Conservation (phyloP, 1,140 invertebrate genomes). For the Bombus confusus region DNA sequence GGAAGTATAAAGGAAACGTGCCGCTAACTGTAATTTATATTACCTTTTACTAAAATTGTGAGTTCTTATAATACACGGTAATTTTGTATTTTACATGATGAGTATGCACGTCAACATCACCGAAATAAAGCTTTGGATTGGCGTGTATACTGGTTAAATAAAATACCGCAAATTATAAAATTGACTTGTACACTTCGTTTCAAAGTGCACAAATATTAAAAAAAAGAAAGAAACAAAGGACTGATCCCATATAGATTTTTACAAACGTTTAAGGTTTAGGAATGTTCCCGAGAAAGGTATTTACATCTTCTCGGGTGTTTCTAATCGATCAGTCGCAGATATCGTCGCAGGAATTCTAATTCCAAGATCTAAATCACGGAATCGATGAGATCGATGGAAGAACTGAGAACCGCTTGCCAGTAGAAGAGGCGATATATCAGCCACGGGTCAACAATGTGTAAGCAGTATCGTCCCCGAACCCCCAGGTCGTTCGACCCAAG, state of each 20-base stretch:
- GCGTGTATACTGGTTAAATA: too few relatives aligned
- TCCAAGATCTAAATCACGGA: constrained; percentile 22
- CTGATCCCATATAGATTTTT: neutral
- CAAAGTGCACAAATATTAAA: neutral
- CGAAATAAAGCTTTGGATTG: too few relatives aligned
- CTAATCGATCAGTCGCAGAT: constrained; percentile 5
- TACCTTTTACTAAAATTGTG: too few relatives aligned
- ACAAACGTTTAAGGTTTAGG: too few relatives aligned
- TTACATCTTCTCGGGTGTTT: neutral
- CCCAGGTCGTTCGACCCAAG: constrained; percentile 74
- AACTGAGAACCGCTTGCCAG: constrained; percentile 75
- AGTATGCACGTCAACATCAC: too few relatives aligned
- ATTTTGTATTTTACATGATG: too few relatives aligned
- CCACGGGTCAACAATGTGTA: constrained; percentile 80
- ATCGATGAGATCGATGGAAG: constrained; percentile 57
- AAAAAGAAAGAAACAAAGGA: neutral
- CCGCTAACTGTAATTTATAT: too few relatives aligned
- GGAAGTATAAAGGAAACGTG: too few relatives aligned
- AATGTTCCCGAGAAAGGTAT: neutral
- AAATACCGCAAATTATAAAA: too few relatives aligned
- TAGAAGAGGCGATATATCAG: constrained; percentile 77
- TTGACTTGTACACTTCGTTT: neutral
- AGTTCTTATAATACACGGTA: too few relatives aligned
- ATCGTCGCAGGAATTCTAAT: constrained; percentile 23
- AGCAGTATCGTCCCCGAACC: constrained; percentile 70